Evolutionary conservation across 1,140 invertebrate genomes (phyloP).

Genomic region (Lucilia sericata): DNA sequence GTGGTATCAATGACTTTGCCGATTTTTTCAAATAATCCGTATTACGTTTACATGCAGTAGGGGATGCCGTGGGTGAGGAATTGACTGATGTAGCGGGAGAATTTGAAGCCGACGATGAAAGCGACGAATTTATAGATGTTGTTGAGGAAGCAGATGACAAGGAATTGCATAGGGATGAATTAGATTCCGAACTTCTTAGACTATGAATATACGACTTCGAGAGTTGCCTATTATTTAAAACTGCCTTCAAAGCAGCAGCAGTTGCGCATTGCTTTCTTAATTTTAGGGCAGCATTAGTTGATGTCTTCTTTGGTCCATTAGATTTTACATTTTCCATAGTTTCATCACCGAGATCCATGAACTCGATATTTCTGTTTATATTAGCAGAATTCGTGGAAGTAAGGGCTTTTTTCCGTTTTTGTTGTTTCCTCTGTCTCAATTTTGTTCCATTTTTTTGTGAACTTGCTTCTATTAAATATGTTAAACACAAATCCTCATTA

Average conservation of each 20-base stretch:
- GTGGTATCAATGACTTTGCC: constrained; percentile 49
- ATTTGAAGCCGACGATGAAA: constrained; percentile 36
- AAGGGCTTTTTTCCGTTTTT: constrained; percentile 45
- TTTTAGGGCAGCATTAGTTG: constrained; percentile 35
- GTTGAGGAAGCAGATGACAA: constrained; percentile 42
- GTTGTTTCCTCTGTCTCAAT: constrained; percentile 29
- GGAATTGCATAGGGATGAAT: constrained; percentile 53
- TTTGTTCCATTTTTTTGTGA: constrained; percentile 47
- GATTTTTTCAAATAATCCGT: constrained; percentile 45
- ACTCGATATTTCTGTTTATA: not conserved
- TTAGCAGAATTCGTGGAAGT: constrained; percentile 32
- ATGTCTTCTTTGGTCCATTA: constrained; percentile 45
- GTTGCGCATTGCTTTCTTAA: constrained; percentile 48
- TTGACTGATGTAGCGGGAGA: constrained; percentile 46
- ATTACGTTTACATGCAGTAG: constrained; percentile 46
- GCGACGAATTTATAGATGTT: constrained; percentile 29
- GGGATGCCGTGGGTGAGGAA: constrained; percentile 47
- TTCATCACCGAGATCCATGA: constrained; percentile 41
- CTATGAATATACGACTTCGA: not conserved
- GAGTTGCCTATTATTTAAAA: constrained; percentile 33
- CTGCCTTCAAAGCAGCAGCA: constrained; percentile 47
- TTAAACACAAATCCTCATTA: constrained; percentile 55
- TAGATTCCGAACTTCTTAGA: constrained; percentile 41
- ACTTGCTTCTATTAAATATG: constrained; percentile 31
- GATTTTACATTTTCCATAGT: constrained; percentile 46